Conservation (phyloP, 2,888 invertebrate species). For the Hypena proboscidalis region DNA sequence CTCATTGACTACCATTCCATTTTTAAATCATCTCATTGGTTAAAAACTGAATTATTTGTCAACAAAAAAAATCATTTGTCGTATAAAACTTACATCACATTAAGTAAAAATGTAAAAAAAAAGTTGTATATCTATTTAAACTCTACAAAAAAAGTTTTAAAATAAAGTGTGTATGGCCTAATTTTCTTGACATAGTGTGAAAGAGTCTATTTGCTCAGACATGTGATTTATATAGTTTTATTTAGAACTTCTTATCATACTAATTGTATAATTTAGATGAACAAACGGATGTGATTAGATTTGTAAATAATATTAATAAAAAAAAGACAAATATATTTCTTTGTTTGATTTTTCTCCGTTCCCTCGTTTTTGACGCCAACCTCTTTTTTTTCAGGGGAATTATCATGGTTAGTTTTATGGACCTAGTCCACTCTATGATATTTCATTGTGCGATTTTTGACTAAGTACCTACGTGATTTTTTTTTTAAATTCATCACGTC, state of each 20-base stretch:
- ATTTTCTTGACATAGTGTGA: conserved; percentile 39
- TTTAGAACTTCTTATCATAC: conserved; percentile 56
- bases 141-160: background rate
- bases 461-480: no score
- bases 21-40: conserved; percentile 8
- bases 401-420: no score
- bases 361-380: no score
- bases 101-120: no score
- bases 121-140: no score
- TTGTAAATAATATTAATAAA: conserved; percentile 82
- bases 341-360: conserved; percentile 14
- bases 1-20: conserved; percentile 41
- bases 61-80: no score
- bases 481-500: no score
- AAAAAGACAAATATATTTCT: conserved; percentile 55
- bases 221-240: conserved; percentile 57
- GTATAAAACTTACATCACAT: no score
- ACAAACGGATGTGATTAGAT: conserved; percentile 82
- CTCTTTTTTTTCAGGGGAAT: no score
- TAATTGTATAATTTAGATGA: conserved; percentile 71
- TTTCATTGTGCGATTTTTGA: no score
- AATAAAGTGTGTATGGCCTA: conserved; percentile 18
- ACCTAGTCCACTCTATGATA: no score
- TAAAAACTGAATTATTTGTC: conserved; percentile 1
- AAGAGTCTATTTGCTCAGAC: conserved; percentile 25